These are phyloP conservation scores for Habropoda laboriosa DNA, from an alignment of 1,140 invertebrate species.

Conservation along the genomic window DNA sequence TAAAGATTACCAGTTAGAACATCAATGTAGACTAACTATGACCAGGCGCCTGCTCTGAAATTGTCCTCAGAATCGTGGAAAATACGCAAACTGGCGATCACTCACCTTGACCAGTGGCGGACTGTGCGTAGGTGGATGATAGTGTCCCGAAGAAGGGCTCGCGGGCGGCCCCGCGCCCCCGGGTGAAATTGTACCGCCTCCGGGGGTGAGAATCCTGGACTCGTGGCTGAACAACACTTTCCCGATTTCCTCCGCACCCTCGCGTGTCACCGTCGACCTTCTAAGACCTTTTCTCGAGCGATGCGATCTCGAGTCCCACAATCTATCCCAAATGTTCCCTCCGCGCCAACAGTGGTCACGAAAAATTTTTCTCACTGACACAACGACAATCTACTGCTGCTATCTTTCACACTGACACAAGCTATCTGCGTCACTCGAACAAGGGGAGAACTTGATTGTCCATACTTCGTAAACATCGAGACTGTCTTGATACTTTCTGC, in stretches of 20 bases:
- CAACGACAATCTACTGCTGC: not conserved
- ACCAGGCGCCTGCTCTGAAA: no score
- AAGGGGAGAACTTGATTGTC: not conserved
- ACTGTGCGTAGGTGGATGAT: conserved; percentile 76
- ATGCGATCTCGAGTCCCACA: conserved; percentile 8
- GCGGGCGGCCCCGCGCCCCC: conserved; percentile 79
- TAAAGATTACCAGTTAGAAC: no score
- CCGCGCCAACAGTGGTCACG: not conserved
- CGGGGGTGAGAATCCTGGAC: conserved; percentile 82
- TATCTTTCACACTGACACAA: conserved; percentile 5
- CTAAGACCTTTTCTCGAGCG: not conserved
- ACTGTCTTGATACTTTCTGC: not conserved
- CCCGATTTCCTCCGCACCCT: conserved; percentile 72
- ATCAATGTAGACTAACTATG: no score
- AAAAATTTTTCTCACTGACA: conserved; percentile 34
- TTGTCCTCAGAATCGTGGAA: no score
- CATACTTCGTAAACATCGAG: not conserved
- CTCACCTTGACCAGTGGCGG: conserved; percentile 79
- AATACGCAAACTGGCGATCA: no score
- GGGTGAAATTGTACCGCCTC: conserved; percentile 78
- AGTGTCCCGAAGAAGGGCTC: conserved; percentile 77
- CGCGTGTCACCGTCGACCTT: conserved; percentile 67
- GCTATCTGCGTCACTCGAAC: no score
- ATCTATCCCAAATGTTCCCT: not conserved
- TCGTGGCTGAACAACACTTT: conserved; percentile 81